Percentiles rank a stretch among this genome's conserved stretches.
Conservation (phyloP, 2,888 invertebrate genomes). For the Drosophila eohydei region DNA sequence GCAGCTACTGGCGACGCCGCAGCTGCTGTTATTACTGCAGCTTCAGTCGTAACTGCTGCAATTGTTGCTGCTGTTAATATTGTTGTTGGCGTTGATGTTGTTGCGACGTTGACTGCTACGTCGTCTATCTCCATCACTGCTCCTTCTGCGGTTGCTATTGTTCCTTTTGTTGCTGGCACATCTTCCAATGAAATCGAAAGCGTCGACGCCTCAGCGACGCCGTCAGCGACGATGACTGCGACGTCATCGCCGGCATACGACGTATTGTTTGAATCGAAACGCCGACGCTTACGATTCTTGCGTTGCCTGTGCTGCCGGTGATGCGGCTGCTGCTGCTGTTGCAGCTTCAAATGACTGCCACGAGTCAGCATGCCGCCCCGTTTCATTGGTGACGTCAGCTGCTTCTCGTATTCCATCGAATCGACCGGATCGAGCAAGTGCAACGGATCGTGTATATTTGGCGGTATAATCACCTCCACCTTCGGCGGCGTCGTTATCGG, state of each 20-base stretch:
- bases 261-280: conserved; percentile 80
- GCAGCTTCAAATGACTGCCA: conserved; percentile 54
- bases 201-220: conserved; percentile 35
- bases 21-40: conserved; percentile 16
- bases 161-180: background rate
- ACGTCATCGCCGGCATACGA: conserved; percentile 67
- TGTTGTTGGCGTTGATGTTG: conserved; percentile 8
- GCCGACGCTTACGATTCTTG: conserved; percentile 86
- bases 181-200: conserved; percentile 65
- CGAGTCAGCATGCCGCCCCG: conserved; percentile 82
- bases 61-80: conserved; percentile 15
- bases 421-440: conserved; percentile 93
- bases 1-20: conserved; percentile 61
- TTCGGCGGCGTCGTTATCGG: conserved; percentile 86
- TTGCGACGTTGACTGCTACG: conserved; percentile 10
- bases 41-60: conserved; percentile 9
- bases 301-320: conserved; percentile 86
- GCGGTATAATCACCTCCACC: conserved; percentile 96
- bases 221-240: conserved; percentile 18
- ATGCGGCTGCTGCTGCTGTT: conserved; percentile 51
- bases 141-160: background rate
- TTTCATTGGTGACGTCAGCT: conserved; percentile 90
- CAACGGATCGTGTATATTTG: conserved; percentile 95
- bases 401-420: conserved; percentile 92
- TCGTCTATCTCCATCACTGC: conserved; percentile 9